Conservation (phyloP, 2,113 vertebrate genomes). For the Sander vitreus region DNA sequence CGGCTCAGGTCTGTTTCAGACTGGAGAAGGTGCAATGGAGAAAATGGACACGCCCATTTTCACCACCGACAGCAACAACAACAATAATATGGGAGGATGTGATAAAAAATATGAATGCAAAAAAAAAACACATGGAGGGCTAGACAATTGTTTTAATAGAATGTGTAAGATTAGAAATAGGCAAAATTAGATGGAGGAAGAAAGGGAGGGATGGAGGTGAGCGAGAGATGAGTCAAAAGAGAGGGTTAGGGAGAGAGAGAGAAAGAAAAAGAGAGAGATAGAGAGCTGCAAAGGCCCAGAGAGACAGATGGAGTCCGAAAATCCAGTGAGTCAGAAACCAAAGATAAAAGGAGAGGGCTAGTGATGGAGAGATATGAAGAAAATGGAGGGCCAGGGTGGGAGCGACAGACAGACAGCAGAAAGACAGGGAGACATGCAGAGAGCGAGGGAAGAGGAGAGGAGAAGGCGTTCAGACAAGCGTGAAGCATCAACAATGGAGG, state of each 20-base stretch:
- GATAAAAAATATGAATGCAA: neutral
- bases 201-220: constrained; percentile 23
- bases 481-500: constrained; percentile 71
- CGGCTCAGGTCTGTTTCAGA: neutral
- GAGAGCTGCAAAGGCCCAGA: constrained; percentile 3
- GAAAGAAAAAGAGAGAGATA: neutral
- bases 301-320: constrained; percentile 1
- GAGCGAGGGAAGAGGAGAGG: constrained; percentile 39
- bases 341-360: neutral
- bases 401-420: constrained; percentile 25
- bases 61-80: constrained; percentile 55
- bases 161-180: neutral
- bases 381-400: constrained; percentile 64
- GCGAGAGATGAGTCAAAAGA: constrained; percentile 21
- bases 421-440: constrained; percentile 31
- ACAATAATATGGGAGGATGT: constrained; percentile 22
- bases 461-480: constrained; percentile 73
- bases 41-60: constrained; percentile 76
- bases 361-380: constrained; percentile 34
- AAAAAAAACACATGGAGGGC: neutral
- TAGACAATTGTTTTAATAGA: neutral
- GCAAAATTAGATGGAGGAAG: neutral
- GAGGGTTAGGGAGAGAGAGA: neutral
- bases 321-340: neutral
- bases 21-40: constrained; percentile 29